These are phyloP conservation scores for Ditula angustiorana DNA, from an alignment of 2,888 invertebrate species.

Conservation along the genomic window DNA sequence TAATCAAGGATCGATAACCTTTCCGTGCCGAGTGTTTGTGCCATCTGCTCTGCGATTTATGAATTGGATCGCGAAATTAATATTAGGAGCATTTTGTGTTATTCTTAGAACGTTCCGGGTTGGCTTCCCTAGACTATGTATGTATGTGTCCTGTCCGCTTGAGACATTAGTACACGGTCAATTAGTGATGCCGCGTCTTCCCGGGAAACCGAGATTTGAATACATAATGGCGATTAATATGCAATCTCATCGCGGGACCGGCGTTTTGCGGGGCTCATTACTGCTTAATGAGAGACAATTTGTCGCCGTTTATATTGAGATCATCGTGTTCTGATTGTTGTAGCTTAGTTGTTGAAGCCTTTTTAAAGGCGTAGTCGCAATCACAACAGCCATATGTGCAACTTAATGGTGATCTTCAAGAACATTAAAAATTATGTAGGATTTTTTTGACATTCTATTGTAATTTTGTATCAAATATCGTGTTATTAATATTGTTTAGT, in stretches of 20 bases:
- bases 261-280: conserved; percentile 28
- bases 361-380: not conserved
- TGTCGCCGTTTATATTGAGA: conserved; percentile 27
- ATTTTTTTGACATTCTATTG: too few species aligned
- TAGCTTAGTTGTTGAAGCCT: conserved; percentile 5
- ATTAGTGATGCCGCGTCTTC: conserved; percentile 39
- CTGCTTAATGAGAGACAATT: conserved; percentile 28
- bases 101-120: conserved; percentile 15
- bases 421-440: too few species aligned
- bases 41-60: conserved; percentile 8
- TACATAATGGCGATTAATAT: conserved; percentile 38
- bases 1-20: conserved; percentile 16
- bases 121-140: conserved; percentile 25
- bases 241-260: conserved; percentile 31
- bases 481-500: too few species aligned
- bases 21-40: not conserved
- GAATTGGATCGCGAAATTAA: conserved; percentile 28
- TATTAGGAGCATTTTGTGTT: conserved; percentile 18
- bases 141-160: conserved; percentile 34
- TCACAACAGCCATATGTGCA: not conserved
- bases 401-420: not conserved
- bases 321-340: conserved; percentile 25
- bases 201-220: conserved; percentile 31
- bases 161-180: conserved; percentile 34
- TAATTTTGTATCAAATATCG: too few species aligned